Percentiles rank a stretch among this genome's conserved stretches.
phyloP scores from a whole-genome alignment of 2,113 vertebrate species.

The Dendropsophus ebraccatus region DNA sequence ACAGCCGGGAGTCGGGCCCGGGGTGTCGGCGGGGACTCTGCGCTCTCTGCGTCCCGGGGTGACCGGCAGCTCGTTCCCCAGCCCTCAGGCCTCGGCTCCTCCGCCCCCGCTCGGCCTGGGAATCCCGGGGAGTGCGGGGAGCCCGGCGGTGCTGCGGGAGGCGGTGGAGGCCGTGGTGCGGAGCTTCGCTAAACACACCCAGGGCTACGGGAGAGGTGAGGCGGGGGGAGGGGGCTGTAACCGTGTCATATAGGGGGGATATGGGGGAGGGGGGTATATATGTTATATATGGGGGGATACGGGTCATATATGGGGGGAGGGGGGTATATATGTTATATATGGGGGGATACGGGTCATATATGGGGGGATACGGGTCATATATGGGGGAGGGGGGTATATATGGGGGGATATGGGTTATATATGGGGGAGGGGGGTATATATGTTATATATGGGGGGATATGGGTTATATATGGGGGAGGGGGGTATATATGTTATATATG shows the following conservation, averaged over 20 bases:
- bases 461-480: too few species aligned
- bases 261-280: background rate
- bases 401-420: too few species aligned
- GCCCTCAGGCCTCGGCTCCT: conserved; percentile 61
- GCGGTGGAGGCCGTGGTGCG: conserved; percentile 94
- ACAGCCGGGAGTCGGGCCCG: conserved; percentile 83
- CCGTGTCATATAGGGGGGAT: background rate
- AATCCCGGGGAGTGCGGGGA: conserved; percentile 73
- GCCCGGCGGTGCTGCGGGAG: conserved; percentile 89
- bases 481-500: too few species aligned
- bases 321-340: too few species aligned
- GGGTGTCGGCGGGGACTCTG: conserved; percentile 73
- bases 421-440: too few species aligned
- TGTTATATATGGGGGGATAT: too few species aligned
- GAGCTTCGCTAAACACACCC: conserved; percentile 97
- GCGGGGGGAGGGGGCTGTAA: background rate
- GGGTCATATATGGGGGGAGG: too few species aligned
- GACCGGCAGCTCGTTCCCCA: conserved; percentile 64
- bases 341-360: background rate
- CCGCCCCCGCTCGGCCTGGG: conserved; percentile 75
- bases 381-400: background rate
- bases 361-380: too few species aligned
- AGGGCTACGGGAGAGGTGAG: conserved; percentile 94
- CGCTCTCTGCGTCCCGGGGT: conserved; percentile 77
- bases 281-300: too few species aligned